Base-by-base conservation (phyloP, 2,888 invertebrate species). In the Diploptera punctata region DNA sequence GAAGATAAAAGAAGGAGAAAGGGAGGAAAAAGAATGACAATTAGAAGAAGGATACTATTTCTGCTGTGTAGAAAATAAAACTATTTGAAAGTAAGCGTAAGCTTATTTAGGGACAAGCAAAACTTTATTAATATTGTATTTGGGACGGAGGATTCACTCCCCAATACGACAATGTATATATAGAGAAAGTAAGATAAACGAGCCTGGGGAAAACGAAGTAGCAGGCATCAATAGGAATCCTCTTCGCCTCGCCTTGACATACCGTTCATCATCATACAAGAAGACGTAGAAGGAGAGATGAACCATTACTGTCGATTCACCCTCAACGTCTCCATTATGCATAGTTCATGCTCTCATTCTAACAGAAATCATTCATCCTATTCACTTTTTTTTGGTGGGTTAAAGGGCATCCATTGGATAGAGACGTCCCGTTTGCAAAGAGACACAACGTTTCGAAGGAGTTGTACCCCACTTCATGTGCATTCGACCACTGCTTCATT, bases 401-500 rank as follows among this genome's bases (percentile, higher is more conserved):
- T 57, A 57, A 57, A 31, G 57, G 26, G 16, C 57, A 57, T 57
- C 31, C 57, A 57, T 57, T 26, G 26, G 21, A 7, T 33, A 3
- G 24, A 24, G 21, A 16, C 10, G 21, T 24, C 52, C 24, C 24
- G 52, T 19, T 52, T 1, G n/a, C n/a, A 21, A 19, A n/a, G 57
- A 57, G 57, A 57, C 31, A 52, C 21, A 29, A 21, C 24, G 38
- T 29, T 19, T 5, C 10, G 33, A 71, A 71, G 16, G 54, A 52
- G 67, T 67, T 65, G 43, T 18, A 9, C 38, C 7, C 19, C 29
- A 16, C 33, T 62, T 24, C 33, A 47, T 47, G 33, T 47, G 44
- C 70, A n/a, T 60, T 70, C 70, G 72, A 44, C 67, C 70, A 61
- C 44, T 57, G 67, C 72, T 72, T 74, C 74, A 74, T 74, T 74